Percentiles rank a stretch among this genome's conserved stretches.
Conservation (phyloP, 2,113 vertebrate species). For the Patagioenas fasciata region DNA sequence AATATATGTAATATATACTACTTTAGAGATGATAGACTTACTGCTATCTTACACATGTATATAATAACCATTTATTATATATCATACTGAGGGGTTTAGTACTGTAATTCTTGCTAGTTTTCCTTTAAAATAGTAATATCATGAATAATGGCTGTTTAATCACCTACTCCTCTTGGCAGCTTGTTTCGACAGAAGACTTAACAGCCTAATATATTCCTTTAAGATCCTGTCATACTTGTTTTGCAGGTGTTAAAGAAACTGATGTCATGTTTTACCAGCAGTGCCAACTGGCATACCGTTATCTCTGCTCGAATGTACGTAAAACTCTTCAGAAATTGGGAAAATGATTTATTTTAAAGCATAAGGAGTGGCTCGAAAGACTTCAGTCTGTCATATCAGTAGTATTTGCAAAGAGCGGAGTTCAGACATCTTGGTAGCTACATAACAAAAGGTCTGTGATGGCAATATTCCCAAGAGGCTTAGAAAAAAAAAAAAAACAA, state of each 20-base stretch:
- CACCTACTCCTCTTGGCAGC: not conserved
- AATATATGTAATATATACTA: not conserved
- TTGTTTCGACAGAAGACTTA: not conserved
- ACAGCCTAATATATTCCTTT: not conserved
- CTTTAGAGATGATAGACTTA: not conserved
- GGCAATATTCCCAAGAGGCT: not conserved
- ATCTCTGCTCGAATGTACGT: not conserved
- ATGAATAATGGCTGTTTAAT: conserved; percentile 38
- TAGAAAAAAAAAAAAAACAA: not conserved
- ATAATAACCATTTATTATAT: not conserved
- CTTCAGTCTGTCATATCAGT: not conserved
- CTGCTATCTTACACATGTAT: not conserved
- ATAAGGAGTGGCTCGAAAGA: not conserved
- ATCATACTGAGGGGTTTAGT: not conserved
- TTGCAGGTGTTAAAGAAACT: conserved; percentile 4
- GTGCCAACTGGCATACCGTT: not conserved
- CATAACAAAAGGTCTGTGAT: not conserved
- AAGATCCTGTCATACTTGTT: not conserved
- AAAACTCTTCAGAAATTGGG: not conserved
- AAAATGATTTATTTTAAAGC: not conserved
- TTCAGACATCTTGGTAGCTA: not conserved
- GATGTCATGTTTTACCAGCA: not conserved
- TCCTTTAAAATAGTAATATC: conserved; percentile 6
- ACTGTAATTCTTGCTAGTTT: not conserved
- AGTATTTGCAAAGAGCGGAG: not conserved